These are phyloP conservation scores for Oryctolagus cuniculus DNA, from an alignment of 2,113 vertebrate genomes.

Conservation along the genomic window mOryCun1.1 NC_091449.1:8680501-8681000, in stretches of 20 bases:
- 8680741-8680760: slow-evolving; percentile 92
- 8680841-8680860: slow-evolving; percentile 89
- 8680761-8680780: slow-evolving; percentile 91
- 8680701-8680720: rapidly evolving
- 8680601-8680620: not conserved
- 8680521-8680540: not conserved
- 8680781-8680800: slow-evolving; percentile 93
- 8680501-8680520: not conserved
- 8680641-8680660: slow-evolving; percentile 63
- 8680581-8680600: not conserved
- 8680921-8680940: not conserved
- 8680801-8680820: slow-evolving; percentile 92
- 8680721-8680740: slow-evolving; percentile 91
- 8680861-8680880: slow-evolving; percentile 93
- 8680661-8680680: not conserved
- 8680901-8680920: not conserved
- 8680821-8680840: slow-evolving; percentile 82
- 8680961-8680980: not conserved
- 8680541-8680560: not conserved
- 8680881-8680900: slow-evolving; percentile 87
- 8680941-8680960: not conserved
- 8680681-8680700: rapidly evolving
- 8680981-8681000: not conserved
- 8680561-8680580: not conserved
- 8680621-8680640: not conserved